These are phyloP conservation scores for Thumatha senex DNA, from an alignment of 2,888 invertebrate genomes.

Conservation along the genomic window DNA sequence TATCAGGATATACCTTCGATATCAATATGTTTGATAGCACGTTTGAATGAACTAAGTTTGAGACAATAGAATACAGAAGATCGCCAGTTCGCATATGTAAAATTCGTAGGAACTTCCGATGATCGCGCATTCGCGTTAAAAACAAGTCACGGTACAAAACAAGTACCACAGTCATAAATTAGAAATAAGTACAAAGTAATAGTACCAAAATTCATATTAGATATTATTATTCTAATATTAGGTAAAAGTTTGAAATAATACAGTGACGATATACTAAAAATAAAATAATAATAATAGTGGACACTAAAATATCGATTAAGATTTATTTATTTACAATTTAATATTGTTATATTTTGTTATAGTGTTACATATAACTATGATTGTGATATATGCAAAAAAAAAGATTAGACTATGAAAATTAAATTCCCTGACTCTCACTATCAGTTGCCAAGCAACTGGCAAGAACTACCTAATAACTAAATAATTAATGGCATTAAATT, in stretches of 20 bases:
- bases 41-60: too few species aligned
- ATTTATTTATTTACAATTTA: conserved; percentile 34
- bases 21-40: too few species aligned
- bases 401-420: conserved; percentile 9
- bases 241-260: conserved; percentile 14
- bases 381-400: conserved; percentile 9
- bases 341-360: too few species aligned
- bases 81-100: too few species aligned
- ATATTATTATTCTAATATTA: conserved; percentile 27
- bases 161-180: conserved; percentile 4
- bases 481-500: conserved; percentile 47
- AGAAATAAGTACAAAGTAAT: conserved; percentile 37
- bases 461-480: conserved; percentile 48
- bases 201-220: conserved; percentile 26
- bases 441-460: conserved; percentile 51
- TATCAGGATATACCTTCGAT: too few species aligned
- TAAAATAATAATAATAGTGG: conserved; percentile 21
- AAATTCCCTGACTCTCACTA: conserved; percentile 18
- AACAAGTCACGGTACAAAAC: too few species aligned
- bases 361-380: not conserved
- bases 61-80: too few species aligned
- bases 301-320: conserved; percentile 23
- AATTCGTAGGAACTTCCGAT: too few species aligned
- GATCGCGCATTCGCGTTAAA: not conserved
- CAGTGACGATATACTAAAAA: conserved; percentile 23